These are phyloP conservation scores for Anhinga rufa DNA, from an alignment of 2,113 vertebrate species.

Conservation along the genomic window DNA sequence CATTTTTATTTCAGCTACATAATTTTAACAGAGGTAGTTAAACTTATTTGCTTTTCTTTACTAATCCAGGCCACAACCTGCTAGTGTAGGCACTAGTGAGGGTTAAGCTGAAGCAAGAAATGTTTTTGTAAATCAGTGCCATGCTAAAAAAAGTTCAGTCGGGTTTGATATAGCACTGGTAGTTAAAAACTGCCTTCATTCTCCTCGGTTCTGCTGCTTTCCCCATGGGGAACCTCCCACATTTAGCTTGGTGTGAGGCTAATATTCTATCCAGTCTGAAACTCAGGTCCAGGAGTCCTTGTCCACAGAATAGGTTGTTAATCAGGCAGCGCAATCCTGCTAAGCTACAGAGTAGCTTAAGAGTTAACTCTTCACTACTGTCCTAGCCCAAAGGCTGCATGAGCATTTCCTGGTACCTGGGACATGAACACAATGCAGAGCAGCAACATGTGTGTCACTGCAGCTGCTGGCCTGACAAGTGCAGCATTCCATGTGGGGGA, in stretches of 20 bases:
- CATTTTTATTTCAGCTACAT: not conserved
- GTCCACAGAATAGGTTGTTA: not conserved
- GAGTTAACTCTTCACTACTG: not conserved
- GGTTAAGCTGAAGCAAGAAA: not conserved
- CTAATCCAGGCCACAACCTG: not conserved
- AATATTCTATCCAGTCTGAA: not conserved
- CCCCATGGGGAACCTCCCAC: fast-evolving
- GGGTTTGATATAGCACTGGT: not conserved
- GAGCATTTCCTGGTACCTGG: not conserved
- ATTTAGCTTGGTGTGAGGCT: not conserved
- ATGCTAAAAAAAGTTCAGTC: not conserved
- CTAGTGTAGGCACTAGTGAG: not conserved
- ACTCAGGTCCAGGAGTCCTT: fast-evolving
- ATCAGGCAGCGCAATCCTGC: not conserved
- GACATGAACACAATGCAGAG: not conserved
- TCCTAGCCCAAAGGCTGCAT: not conserved
- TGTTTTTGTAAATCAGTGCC: not conserved
- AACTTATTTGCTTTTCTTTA: not conserved
- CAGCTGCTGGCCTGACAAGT: not conserved
- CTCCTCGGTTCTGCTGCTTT: not conserved
- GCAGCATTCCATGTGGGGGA: fast-evolving
- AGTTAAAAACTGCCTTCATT: not conserved
- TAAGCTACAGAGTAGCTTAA: fast-evolving
- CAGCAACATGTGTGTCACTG: not conserved
- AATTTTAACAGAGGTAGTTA: not conserved